A percentile compares a stretch with the other conserved stretches of the same genome.
phyloP scores from a whole-genome alignment of 2,888 invertebrate genomes.

The Metalampra italica region DNA sequence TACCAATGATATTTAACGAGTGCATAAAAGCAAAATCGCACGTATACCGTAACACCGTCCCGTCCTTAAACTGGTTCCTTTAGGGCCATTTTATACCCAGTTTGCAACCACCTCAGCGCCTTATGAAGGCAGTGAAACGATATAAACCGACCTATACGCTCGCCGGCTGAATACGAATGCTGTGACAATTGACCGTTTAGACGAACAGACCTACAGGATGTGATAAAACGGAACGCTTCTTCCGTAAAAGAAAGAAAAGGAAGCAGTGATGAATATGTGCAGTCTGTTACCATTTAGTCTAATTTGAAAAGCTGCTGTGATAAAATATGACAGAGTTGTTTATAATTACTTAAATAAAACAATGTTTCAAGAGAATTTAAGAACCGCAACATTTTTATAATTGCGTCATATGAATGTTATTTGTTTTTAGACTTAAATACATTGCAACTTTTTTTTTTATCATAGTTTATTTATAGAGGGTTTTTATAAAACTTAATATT shows the following conservation, averaged over 20 bases:
- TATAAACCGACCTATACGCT: conserved; percentile 48
- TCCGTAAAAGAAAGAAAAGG: not conserved
- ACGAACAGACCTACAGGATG: conserved; percentile 52
- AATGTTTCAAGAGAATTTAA: no score
- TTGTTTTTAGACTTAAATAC: no score
- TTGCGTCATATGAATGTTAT: no score
- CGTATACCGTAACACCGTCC: conserved; percentile 28
- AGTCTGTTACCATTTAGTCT: no score
- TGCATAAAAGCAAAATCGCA: conserved; percentile 32
- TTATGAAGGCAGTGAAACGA: conserved; percentile 66
- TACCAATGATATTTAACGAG: conserved; percentile 27
- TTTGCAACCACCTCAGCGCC: conserved; percentile 32
- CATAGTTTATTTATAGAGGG: no score
- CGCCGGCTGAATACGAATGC: conserved; percentile 64
- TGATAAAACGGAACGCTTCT: conserved; percentile 55
- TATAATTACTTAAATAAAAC: no score
- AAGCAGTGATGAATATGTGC: not conserved
- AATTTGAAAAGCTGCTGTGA: no score
- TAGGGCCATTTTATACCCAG: conserved; percentile 54
- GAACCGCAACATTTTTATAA: no score
- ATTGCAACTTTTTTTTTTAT: no score
- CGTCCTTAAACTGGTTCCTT: conserved; percentile 18
- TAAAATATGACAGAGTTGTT: no score
- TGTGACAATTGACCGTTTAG: conserved; percentile 43
- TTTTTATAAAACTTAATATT: no score